Base-by-base conservation (phyloP, 2,113 vertebrate species). In the Nothoprocta pentlandii region DNA sequence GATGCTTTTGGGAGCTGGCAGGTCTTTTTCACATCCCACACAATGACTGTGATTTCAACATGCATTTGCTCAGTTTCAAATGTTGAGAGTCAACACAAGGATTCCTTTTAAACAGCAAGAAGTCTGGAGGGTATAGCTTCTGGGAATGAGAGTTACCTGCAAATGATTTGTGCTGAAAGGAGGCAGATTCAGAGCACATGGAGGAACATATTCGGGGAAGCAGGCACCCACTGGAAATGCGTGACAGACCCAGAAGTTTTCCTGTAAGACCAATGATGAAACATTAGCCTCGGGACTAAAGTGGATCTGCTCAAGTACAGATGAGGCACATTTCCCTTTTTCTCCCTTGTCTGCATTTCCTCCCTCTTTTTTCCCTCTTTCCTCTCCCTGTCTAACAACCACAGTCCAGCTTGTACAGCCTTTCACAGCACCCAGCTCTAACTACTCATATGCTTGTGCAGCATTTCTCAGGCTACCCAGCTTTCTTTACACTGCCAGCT, bases 391-490 rank as follows among this genome's bases (percentile, higher is more conserved):
- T 36, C 68, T 54, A 70, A 80, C 49, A 67, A 78, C 36, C 46
- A 14, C 66, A 8, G 62, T 56, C 12, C 25, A 61, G 34, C 54
- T 44, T 53, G 3, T 92, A 36, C 36, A 36, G 84, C 69, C 56
- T 94, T 30, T 70, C 77, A 41, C 53, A 61, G 63, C 61, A 14
- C 64, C 73, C 87, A 77, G 76, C 58, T 69, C 83, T 64, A 82
- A 39, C 44, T 13, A 28, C 28, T 87, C 39, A 0, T n/a, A 34
- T 25, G 42, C 62, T 85, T 63, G 59, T 3, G 0, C 2, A 15
- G 83, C 62, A n/a, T 89, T 96, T 51, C 80, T 77, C 79, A 93
- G 51, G 34, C 56, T 49, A 63, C 51, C 23, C n/a, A 26, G 41
- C 86, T 59, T 59, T 93, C 53, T 26, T 62, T 93, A 85, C 5